phyloP scores from a whole-genome alignment of 2,797 vertebrate genomes.

The Labeo calbasu region DNA sequence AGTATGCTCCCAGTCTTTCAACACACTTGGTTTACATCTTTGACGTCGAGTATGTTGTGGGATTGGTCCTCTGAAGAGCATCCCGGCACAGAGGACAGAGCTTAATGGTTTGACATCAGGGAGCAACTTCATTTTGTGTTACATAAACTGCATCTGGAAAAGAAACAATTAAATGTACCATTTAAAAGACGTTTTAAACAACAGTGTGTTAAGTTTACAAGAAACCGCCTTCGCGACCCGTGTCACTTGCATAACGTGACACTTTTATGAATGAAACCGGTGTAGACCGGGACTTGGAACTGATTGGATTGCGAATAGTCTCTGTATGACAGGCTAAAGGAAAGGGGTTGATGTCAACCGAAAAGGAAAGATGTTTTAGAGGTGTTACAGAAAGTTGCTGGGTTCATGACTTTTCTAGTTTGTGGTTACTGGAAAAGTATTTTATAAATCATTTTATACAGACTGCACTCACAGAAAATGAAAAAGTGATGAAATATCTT shows the following conservation, averaged over 20 bases:
- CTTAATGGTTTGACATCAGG: constrained; percentile 86
- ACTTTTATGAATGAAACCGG: neutral
- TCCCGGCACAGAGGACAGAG: constrained; percentile 86
- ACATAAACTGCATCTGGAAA: constrained; percentile 98
- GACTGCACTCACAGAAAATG: neutral
- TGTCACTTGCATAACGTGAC: neutral
- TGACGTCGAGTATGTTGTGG: constrained; percentile 76
- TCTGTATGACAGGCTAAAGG: neutral
- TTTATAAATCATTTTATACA: neutral
- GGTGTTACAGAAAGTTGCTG: neutral
- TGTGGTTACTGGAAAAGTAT: neutral
- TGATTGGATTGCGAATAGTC: neutral
- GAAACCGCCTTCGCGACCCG: neutral
- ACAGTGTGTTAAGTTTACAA: neutral
- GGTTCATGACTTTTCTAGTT: neutral
- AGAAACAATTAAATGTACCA: constrained; percentile 42
- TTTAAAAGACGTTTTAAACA: neutral
- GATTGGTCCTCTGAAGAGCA: constrained; percentile 85
- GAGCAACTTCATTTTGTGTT: constrained; percentile 81
- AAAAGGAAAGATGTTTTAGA: neutral
- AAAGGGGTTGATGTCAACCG: neutral
- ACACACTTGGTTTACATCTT: constrained; percentile 66
- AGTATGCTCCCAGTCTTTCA: constrained; percentile 70
- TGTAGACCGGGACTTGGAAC: neutral
- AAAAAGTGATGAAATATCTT: neutral